phyloP scores from a whole-genome alignment of 2,113 vertebrate species.

The Otis tarda region DNA sequence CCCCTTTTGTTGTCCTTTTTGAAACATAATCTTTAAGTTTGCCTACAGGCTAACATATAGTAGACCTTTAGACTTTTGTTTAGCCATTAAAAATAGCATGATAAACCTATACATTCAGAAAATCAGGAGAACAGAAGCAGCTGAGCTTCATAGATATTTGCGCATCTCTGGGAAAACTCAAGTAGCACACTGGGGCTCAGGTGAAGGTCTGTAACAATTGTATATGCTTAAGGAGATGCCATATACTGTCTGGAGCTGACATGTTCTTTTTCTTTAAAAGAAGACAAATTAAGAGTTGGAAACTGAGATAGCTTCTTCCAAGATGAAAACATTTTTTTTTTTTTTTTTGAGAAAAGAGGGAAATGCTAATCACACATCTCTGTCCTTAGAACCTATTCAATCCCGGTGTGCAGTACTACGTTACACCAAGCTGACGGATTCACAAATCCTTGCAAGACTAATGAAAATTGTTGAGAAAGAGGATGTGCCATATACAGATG shows the following conservation, averaged over 20 bases:
- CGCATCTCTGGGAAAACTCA: background rate
- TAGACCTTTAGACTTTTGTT: background rate
- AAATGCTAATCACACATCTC: background rate
- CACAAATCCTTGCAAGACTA: constrained; percentile 88
- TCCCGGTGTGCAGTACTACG: constrained; percentile 95
- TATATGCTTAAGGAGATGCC: background rate
- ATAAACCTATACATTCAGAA: background rate
- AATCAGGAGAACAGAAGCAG: background rate
- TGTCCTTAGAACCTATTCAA: constrained; percentile 89
- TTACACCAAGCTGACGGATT: constrained; percentile 91
- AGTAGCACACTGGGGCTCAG: background rate
- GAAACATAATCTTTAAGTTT: background rate
- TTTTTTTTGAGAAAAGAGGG: background rate
- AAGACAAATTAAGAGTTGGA: background rate
- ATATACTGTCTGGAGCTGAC: background rate
- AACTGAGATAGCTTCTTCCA: background rate
- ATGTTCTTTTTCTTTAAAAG: background rate
- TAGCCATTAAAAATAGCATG: background rate
- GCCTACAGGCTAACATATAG: background rate
- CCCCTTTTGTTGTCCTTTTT: background rate
- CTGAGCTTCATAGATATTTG: background rate
- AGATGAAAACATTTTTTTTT: background rate
- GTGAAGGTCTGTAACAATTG: background rate
- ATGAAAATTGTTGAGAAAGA: constrained; percentile 89
- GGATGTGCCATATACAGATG: constrained; percentile 81